phyloP scores from a whole-genome alignment of 2,888 invertebrate species.

The Leucophenga montana region DNA sequence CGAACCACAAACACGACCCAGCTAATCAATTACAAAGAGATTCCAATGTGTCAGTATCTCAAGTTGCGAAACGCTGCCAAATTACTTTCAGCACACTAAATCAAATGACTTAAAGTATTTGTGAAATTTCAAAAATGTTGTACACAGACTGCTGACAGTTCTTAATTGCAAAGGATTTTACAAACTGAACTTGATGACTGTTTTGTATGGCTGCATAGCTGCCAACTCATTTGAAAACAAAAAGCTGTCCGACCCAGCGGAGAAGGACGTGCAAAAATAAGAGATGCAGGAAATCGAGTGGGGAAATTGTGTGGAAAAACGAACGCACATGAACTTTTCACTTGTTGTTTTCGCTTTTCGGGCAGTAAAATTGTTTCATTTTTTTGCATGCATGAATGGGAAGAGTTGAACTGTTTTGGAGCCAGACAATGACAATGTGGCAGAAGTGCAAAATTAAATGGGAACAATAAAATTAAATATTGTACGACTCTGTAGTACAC shows the following conservation, averaged over 20 bases:
- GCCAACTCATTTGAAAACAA: conserved; percentile 11
- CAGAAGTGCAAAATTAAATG: background rate
- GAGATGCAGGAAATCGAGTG: background rate
- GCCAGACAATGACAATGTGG: background rate
- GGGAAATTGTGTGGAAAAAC: background rate
- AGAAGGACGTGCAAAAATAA: background rate
- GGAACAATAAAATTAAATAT: too few relatives aligned
- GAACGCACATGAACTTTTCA: conserved; percentile 11
- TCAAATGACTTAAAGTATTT: conserved; percentile 58
- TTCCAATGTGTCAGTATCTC: conserved; percentile 58
- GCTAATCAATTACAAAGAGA: conserved; percentile 66
- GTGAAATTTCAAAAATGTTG: conserved; percentile 54
- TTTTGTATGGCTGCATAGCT: conserved; percentile 30
- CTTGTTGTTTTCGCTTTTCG: background rate
- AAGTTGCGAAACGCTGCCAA: conserved; percentile 46
- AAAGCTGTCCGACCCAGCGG: background rate
- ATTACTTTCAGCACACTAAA: conserved; percentile 64
- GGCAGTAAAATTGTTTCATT: background rate
- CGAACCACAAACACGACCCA: conserved; percentile 47
- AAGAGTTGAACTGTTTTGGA: background rate
- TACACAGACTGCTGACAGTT: conserved; percentile 66
- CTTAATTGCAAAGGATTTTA: conserved; percentile 60
- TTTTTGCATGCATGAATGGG: background rate
- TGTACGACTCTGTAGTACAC: background rate
- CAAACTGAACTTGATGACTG: conserved; percentile 13